These are phyloP conservation scores for Pangasius krempfi DNA, from an alignment of 2,797 vertebrate genomes.

Conservation along the genomic window DNA sequence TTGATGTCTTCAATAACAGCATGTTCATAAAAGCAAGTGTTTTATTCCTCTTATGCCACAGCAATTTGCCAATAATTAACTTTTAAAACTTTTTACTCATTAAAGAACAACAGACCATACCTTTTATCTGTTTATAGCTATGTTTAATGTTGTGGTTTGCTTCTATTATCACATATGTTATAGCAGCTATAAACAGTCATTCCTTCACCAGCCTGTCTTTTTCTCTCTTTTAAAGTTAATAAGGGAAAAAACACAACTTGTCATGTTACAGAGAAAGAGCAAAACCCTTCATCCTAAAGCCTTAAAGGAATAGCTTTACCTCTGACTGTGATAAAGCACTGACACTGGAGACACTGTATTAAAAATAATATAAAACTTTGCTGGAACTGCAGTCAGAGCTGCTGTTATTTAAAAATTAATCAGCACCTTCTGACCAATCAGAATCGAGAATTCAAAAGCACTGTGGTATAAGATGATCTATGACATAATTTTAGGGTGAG, in stretches of 20 bases:
- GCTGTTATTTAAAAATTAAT: neutral
- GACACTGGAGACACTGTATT: neutral
- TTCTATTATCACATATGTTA: conserved; percentile 3
- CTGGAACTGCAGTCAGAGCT: neutral
- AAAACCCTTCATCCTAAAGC: neutral
- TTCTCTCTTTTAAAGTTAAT: conserved; percentile 6
- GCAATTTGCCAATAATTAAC: neutral
- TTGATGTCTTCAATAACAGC: neutral
- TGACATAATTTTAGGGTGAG: neutral
- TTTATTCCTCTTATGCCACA: neutral
- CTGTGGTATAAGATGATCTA: too few species aligned
- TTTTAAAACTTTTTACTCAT: neutral
- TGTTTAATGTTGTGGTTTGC: neutral
- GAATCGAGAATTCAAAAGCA: neutral
- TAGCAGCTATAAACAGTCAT: neutral
- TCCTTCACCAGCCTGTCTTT: neutral
- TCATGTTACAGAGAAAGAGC: neutral
- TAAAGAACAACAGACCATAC: neutral
- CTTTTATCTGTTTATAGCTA: neutral
- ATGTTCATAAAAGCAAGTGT: neutral
- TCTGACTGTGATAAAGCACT: neutral
- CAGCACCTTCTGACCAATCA: neutral
- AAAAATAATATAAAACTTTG: neutral
- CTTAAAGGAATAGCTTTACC: neutral
- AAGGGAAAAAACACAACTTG: neutral